phyloP scores from a whole-genome alignment of 2,888 invertebrate genomes.

The Phyllotreta striolata region DNA sequence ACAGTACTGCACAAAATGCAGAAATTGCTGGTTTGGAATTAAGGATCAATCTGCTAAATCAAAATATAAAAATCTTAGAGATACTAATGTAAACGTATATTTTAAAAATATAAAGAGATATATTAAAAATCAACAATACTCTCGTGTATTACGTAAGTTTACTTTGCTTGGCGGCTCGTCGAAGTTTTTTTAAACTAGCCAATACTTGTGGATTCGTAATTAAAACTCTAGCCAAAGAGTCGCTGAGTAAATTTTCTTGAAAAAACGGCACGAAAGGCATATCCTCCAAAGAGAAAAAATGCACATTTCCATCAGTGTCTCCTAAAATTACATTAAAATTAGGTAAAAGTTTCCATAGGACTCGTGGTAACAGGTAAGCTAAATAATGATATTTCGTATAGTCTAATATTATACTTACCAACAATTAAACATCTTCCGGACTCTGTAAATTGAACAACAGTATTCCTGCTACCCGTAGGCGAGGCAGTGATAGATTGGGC shows the following conservation, averaged over 20 bases:
- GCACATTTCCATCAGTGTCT: constrained; percentile 72
- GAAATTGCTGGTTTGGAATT: no score
- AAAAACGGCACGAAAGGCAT: constrained; percentile 79
- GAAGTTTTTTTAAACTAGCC: constrained; percentile 64
- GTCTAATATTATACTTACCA: constrained; percentile 51
- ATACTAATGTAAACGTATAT: no score
- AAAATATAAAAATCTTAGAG: no score
- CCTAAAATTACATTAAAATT: constrained; percentile 55
- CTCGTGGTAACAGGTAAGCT: neutral
- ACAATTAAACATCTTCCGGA: constrained; percentile 68
- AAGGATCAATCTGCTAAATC: no score
- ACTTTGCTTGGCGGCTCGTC: constrained; percentile 22
- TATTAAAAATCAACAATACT: no score
- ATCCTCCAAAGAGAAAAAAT: constrained; percentile 75
- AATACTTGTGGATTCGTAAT: constrained; percentile 70
- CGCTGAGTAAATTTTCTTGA: constrained; percentile 70
- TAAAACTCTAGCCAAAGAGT: constrained; percentile 70
- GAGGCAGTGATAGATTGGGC: constrained; percentile 70
- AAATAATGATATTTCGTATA: neutral
- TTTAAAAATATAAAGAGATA: no score
- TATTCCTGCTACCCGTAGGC: constrained; percentile 61
- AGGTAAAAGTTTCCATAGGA: neutral
- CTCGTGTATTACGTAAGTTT: no score
- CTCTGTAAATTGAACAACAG: constrained; percentile 69
- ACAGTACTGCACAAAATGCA: no score